Evolutionary conservation across 1,140 invertebrate genomes (phyloP), one percentile per base, ranked within the genome.

Genomic region (Penaeus vannamei): DNA sequence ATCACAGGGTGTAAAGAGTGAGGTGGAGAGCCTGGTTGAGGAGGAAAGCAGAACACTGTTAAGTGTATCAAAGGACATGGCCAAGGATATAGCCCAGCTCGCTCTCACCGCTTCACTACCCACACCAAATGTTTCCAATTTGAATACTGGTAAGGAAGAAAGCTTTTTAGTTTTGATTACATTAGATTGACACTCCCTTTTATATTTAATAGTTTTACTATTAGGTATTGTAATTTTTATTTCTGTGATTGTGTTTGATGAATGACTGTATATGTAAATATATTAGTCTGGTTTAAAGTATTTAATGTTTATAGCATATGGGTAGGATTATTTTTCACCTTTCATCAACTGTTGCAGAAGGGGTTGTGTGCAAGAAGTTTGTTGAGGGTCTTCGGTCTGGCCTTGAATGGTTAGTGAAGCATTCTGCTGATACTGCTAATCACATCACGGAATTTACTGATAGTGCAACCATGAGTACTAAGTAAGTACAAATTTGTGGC

Each of bases 21-120:
- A 89, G 29, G 83, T 84, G n/a, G 82, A 84, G 17, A 89, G 87
- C 36, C 60, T 89, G 82, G 72, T 89, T n/a, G 87, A 89, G 60
- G 87, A 89, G 60, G 76, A 53, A 12, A 79, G 87, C 84, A 60
- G 66, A 5, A 66, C 23, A 20, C 36, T 89, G 60, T 79, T 60
- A n/a, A 60, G 53, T 26, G 8, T 89, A 22, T 53, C 64, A 26
- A 23, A 64, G 20, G 46, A 23, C 7, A 36, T 89, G 59, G 72
- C 66, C 20, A 19, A 20, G n/a, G 82, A 89, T 77, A 79, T 89
- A 42, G 82, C 82, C 72, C 84, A 64, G 64, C 20, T 89, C 20
- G 46, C 87, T 22, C 23, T 89, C 29, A 61, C 84, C 1, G 36
- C 82, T 19, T 5, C 66, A 0, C 20, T 66, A n/a, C 61, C 82